phyloP scores from a whole-genome alignment of 1,140 invertebrate species.

The Brachionus angularis region DNA sequence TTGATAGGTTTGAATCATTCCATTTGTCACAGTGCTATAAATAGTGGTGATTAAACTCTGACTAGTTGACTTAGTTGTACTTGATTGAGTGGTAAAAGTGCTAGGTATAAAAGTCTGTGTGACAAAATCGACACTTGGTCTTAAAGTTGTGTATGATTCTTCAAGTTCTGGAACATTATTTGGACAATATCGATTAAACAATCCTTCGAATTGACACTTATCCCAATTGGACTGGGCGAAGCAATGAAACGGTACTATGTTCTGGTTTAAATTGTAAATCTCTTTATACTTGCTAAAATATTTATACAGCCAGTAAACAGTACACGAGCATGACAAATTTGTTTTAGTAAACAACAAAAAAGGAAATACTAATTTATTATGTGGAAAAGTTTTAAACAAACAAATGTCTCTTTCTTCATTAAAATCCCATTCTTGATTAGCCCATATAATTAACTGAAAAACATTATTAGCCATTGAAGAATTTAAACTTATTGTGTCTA shows the following conservation, averaged over 20 bases:
- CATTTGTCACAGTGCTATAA: no score
- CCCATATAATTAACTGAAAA: constrained; percentile 35
- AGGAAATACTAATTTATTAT: constrained; percentile 12
- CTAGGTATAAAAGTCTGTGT: neutral
- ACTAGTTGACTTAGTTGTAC: neutral
- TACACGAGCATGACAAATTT: neutral
- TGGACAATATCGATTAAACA: constrained; percentile 19
- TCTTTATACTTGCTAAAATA: constrained; percentile 20
- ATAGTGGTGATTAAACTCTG: neutral
- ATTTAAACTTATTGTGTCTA: constrained; percentile 7
- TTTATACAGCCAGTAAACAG: constrained; percentile 30
- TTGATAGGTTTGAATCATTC: no score
- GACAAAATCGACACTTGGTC: neutral
- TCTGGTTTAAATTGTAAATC: constrained; percentile 33
- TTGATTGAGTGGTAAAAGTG: neutral
- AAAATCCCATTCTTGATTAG: constrained; percentile 22
- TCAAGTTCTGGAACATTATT: neutral
- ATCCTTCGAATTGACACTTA: neutral
- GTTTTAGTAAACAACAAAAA: constrained; percentile 15
- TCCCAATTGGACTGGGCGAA: constrained; percentile 25
- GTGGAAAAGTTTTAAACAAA: constrained; percentile 33
- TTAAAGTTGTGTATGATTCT: constrained; percentile 1
- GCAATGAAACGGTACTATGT: constrained; percentile 23
- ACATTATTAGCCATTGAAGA: constrained; percentile 3
- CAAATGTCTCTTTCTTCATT: neutral